Conservation (phyloP, 2,797 vertebrate genomes). For the Fringilla coelebs region DNA sequence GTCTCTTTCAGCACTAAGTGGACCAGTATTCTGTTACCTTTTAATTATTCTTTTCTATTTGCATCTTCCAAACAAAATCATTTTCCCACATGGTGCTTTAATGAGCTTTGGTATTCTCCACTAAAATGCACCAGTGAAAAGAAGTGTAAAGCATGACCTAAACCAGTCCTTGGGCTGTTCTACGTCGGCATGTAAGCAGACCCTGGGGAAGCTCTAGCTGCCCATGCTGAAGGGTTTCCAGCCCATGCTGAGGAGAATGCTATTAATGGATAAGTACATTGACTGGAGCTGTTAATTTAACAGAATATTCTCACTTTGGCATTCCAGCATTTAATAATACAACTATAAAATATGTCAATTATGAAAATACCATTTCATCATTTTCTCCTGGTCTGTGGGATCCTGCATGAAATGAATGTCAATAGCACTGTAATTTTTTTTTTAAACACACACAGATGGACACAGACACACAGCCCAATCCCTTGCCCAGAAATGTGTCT, state of each 20-base stretch:
- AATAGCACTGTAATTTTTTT: background rate
- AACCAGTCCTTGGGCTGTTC: background rate
- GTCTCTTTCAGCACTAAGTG: background rate
- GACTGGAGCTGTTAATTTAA: background rate
- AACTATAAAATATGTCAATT: background rate
- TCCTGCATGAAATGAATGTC: background rate
- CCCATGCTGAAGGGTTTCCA: fast-evolving
- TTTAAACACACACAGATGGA: background rate
- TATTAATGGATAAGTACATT: background rate
- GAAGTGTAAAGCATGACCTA: background rate
- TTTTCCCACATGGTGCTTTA: background rate
- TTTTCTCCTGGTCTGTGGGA: background rate
- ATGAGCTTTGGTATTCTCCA: background rate
- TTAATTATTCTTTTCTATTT: slow-evolving; percentile 25
- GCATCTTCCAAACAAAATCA: background rate
- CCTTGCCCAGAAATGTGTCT: background rate
- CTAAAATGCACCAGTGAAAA: background rate
- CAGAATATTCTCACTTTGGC: background rate
- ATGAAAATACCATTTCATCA: background rate
- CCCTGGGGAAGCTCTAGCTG: background rate
- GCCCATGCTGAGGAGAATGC: background rate
- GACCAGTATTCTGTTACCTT: background rate
- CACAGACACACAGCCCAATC: background rate
- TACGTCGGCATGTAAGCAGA: background rate
- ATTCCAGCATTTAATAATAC: background rate